These are phyloP conservation scores for Myotis myotis DNA, from an alignment of 2,797 vertebrate genomes.

Conservation along the genomic window DNA sequence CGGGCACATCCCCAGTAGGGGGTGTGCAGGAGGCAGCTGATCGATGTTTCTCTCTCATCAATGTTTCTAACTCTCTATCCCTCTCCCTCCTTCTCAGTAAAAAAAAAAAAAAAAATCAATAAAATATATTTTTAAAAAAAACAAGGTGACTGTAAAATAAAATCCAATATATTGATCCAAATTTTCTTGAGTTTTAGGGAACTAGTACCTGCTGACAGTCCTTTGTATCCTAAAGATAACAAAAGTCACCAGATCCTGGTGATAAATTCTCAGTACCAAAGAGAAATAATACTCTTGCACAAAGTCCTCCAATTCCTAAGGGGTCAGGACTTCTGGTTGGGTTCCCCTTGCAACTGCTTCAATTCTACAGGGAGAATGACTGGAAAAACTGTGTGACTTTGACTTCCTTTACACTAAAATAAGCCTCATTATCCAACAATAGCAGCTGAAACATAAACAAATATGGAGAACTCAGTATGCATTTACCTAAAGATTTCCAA, in stretches of 20 bases:
- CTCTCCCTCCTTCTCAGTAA: too few relatives aligned
- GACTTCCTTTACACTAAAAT: slow-evolving; percentile 27
- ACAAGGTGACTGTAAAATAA: slow-evolving; percentile 34
- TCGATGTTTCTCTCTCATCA: too few relatives aligned
- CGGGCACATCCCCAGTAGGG: too few relatives aligned
- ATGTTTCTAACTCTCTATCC: too few relatives aligned
- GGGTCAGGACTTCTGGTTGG: not conserved
- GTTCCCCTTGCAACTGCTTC: not conserved
- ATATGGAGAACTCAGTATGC: slow-evolving; percentile 36
- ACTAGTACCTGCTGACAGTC: not conserved
- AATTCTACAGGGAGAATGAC: slow-evolving; percentile 4
- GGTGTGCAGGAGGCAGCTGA: too few relatives aligned
- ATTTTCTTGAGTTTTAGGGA: not conserved
- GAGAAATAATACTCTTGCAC: not conserved
- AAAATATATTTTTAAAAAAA: not conserved
- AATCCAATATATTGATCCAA: slow-evolving; percentile 24
- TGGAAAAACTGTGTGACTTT: slow-evolving; percentile 9
- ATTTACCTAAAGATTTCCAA: slow-evolving; percentile 45
- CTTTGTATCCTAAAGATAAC: not conserved
- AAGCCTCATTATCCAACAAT: slow-evolving; percentile 32
- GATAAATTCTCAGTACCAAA: not conserved
- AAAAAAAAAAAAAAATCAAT: too few relatives aligned
- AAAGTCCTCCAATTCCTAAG: not conserved
- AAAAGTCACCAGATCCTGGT: not conserved
- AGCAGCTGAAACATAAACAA: slow-evolving; percentile 48